Percentiles rank a stretch among this genome's conserved stretches.
Evolutionary conservation across 2,797 vertebrate genomes (phyloP).

Genomic region (Hylomyscus alleni): DNA sequence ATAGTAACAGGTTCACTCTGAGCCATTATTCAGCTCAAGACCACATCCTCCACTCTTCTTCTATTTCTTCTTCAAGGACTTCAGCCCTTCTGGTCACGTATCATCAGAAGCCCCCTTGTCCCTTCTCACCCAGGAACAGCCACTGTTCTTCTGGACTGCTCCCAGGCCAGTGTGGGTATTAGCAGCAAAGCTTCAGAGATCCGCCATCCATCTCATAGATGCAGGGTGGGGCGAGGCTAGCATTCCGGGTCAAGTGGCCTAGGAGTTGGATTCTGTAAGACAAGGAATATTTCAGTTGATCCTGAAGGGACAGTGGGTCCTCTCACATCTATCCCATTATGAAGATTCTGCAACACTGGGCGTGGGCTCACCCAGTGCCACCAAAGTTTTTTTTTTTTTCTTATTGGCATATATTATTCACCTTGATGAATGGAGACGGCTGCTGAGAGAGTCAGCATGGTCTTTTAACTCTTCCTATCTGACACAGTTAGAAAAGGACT

Average conservation of each 20-base stretch:
- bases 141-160: background rate
- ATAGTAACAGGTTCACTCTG: accelerated
- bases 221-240: background rate
- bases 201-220: background rate
- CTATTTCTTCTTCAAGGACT: background rate
- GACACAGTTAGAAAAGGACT: accelerated
- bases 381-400: background rate
- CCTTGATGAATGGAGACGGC: background rate
- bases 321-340: background rate
- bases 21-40: background rate
- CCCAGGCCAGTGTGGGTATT: background rate
- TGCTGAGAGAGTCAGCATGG: accelerated
- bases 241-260: conserved; percentile 40
- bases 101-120: background rate
- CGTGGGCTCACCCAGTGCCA: background rate
- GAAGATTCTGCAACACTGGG: background rate
- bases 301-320: background rate
- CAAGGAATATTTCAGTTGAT: background rate
- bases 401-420: background rate
- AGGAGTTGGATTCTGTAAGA: conserved; percentile 86
- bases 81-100: background rate
- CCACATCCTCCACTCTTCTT: too few species aligned
- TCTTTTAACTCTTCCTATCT: accelerated
- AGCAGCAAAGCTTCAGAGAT: background rate
- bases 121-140: background rate